These are phyloP conservation scores for Suillia variegata DNA, from an alignment of 2,888 invertebrate species.

Conservation along the genomic window DNA sequence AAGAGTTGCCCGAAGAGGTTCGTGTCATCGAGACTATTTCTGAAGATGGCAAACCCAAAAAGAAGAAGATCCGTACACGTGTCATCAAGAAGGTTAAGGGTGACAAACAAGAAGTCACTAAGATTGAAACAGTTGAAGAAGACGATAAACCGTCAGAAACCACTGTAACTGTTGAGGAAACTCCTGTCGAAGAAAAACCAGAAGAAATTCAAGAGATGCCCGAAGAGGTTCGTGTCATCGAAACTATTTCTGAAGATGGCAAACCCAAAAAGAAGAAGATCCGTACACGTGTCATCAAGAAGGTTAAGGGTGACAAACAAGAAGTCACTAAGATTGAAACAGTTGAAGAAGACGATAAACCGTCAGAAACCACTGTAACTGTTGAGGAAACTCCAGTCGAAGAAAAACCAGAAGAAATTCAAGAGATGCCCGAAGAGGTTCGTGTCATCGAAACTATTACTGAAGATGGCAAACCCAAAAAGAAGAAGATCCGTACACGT, in stretches of 20 bases:
- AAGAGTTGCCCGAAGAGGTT: conserved; percentile 18
- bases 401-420: conserved; percentile 7
- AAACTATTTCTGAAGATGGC: conserved; percentile 15
- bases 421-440: conserved; percentile 18
- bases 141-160: conserved; percentile 19
- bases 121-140: conserved; percentile 22
- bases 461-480: conserved; percentile 16
- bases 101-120: conserved; percentile 20
- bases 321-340: conserved; percentile 18
- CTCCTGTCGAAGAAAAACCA: conserved; percentile 9
- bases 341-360: conserved; percentile 19
- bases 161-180: conserved; percentile 18
- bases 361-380: conserved; percentile 15
- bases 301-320: conserved; percentile 17
- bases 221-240: conserved; percentile 12
- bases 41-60: conserved; percentile 18
- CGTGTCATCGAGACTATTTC: conserved; percentile 15
- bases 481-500: conserved; percentile 19
- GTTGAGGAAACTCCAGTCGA: conserved; percentile 14
- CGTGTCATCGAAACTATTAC: conserved; percentile 15
- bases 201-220: conserved; percentile 9
- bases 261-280: conserved; percentile 13
- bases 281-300: conserved; percentile 20
- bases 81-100: conserved; percentile 20
- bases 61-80: conserved; percentile 17